phyloP scores from a whole-genome alignment of 2,888 invertebrate species.

The Chelonus formosanus region DNA sequence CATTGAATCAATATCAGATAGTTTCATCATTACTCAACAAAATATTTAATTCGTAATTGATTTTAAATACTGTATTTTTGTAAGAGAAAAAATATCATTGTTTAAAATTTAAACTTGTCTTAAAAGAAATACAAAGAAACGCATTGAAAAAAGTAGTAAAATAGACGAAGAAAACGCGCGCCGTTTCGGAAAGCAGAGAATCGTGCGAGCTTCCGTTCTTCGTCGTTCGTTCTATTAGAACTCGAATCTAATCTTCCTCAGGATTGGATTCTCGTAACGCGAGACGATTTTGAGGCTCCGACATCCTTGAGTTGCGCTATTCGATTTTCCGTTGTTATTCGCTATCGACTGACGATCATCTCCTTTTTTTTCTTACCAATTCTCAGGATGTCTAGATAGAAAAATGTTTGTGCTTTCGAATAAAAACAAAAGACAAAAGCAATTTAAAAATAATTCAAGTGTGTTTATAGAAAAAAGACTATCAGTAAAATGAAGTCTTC shows the following conservation, averaged over 20 bases:
- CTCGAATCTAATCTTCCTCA: slow-evolving; percentile 44
- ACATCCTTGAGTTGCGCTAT: slow-evolving; percentile 23
- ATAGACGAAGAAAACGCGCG: slow-evolving; percentile 23
- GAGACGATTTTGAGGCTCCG: slow-evolving; percentile 36
- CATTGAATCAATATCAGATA: slow-evolving; percentile 1
- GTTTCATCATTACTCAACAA: not conserved
- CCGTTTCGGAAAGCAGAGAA: slow-evolving; percentile 26
- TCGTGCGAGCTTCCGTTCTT: slow-evolving; percentile 26
- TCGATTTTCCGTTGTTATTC: slow-evolving; percentile 33
- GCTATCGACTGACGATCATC: slow-evolving; percentile 28
- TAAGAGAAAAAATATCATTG: too few relatives aligned
- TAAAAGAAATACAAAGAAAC: not conserved
- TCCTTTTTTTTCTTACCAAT: slow-evolving; percentile 23
- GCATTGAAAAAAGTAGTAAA: slow-evolving; percentile 8
- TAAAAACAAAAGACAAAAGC: not conserved
- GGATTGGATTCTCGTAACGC: slow-evolving; percentile 44
- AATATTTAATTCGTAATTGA: not conserved
- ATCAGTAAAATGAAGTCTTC: too few relatives aligned
- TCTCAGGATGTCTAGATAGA: slow-evolving; percentile 9
- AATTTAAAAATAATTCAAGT: slow-evolving; percentile 3
- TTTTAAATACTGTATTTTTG: not conserved
- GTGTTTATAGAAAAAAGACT: too few relatives aligned
- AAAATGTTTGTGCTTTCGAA: not conserved
- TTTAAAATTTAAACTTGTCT: too few relatives aligned
- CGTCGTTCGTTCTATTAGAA: slow-evolving; percentile 40